Conservation (phyloP, 2,797 vertebrate genomes). For the Natrix natrix region DNA sequence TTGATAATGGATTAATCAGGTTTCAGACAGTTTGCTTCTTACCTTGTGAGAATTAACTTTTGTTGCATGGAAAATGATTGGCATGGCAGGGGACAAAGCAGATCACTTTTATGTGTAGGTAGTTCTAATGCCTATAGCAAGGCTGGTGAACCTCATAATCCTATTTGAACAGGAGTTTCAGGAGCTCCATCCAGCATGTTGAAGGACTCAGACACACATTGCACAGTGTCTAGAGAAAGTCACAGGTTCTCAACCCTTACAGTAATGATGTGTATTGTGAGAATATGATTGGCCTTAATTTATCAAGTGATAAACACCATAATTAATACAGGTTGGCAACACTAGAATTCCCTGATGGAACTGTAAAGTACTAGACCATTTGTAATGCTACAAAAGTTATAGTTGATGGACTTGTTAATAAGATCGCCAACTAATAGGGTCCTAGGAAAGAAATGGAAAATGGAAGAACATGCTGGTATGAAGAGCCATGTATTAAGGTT, state of each 20-base stretch:
- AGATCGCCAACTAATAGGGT: neutral
- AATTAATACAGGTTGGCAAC: neutral
- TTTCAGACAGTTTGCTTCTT: neutral
- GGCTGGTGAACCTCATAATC: neutral
- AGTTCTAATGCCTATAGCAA: neutral
- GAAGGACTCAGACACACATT: neutral
- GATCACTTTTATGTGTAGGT: neutral
- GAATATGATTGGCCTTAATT: neutral
- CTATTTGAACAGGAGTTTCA: neutral
- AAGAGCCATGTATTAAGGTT: neutral
- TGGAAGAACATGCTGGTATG: neutral
- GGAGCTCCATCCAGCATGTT: neutral
- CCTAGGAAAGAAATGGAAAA: neutral
- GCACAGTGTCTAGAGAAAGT: neutral
- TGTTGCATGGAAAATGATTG: neutral
- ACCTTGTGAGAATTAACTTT: neutral
- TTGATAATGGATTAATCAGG: neutral
- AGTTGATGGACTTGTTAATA: neutral
- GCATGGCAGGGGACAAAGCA: neutral
- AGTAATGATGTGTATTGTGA: neutral
- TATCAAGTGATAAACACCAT: neutral
- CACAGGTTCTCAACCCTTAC: neutral
- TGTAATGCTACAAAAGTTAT: neutral
- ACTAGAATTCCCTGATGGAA: neutral
- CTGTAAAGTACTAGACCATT: neutral